A percentile compares a stretch with the other conserved stretches of the same genome.
phyloP scores from a whole-genome alignment of 92 coral and sea anemone species.

The Porites divaricata region DNA sequence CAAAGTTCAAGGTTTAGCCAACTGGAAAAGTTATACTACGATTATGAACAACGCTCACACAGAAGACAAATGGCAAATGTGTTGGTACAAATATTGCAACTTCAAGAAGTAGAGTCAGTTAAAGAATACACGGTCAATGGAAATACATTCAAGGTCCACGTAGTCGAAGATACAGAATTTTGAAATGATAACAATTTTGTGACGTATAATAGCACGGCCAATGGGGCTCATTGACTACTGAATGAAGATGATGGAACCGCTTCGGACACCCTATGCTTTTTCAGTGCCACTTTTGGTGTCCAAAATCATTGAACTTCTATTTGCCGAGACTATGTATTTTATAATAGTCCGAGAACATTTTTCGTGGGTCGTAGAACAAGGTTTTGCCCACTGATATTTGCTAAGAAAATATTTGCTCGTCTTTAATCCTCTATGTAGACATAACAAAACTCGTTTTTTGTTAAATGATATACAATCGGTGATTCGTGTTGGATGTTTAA shows the following conservation, averaged over 20 bases:
- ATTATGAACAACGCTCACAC: conserved; percentile 55
- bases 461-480: too few species aligned
- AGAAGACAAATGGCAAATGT: conserved; percentile 52
- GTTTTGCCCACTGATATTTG: too few species aligned
- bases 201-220: background rate
- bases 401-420: too few species aligned
- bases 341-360: too few species aligned
- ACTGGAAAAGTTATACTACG: conserved; percentile 60
- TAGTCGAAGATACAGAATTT: conserved; percentile 70
- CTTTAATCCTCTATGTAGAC: too few species aligned
- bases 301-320: too few species aligned
- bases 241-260: too few species aligned
- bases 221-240: background rate
- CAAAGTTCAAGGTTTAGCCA: conserved; percentile 54
- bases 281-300: background rate
- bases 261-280: background rate
- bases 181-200: background rate
- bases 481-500: too few species aligned
- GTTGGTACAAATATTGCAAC: conserved; percentile 58
- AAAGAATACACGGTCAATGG: conserved; percentile 63
- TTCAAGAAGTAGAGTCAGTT: conserved; percentile 64
- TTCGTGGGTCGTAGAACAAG: too few species aligned
- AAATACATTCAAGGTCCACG: conserved; percentile 59
- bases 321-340: too few species aligned
- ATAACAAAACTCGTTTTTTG: too few species aligned